Percentiles rank a stretch among this genome's conserved stretches.
Evolutionary conservation across 2,888 invertebrate species (phyloP).

Genomic region (Amorpha juglandis): DNA sequence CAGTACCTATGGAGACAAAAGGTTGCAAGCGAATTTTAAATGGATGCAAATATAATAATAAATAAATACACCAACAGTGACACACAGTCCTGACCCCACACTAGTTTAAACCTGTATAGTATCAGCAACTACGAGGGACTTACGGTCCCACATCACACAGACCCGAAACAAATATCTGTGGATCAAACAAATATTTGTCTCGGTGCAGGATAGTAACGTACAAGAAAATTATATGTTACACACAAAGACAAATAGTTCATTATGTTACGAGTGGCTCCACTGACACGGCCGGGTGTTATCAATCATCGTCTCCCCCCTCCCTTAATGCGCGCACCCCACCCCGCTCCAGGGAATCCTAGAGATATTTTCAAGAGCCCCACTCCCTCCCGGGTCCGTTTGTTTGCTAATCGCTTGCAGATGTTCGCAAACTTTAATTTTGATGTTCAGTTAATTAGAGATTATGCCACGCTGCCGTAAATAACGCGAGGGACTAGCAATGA

Average conservation of each 20-base stretch:
- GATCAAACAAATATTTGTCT: too few relatives aligned
- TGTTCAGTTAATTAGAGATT: conserved; percentile 47
- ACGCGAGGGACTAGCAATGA: neutral
- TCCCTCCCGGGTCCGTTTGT: conserved; percentile 38
- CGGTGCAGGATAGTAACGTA: too few relatives aligned
- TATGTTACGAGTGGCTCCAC: conserved; percentile 21
- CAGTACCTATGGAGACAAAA: too few relatives aligned
- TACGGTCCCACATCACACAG: too few relatives aligned
- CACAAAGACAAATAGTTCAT: conserved; percentile 7
- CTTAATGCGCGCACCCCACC: conserved; percentile 25
- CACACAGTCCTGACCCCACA: too few relatives aligned
- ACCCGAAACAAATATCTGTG: too few relatives aligned
- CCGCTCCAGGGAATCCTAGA: conserved; percentile 14
- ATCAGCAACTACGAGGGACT: too few relatives aligned
- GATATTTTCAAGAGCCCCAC: conserved; percentile 26
- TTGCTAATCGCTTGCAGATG: conserved; percentile 46
- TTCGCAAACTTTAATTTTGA: conserved; percentile 44
- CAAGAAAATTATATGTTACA: neutral
- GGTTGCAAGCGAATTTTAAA: too few relatives aligned
- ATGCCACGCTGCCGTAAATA: conserved; percentile 36
- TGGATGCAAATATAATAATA: too few relatives aligned
- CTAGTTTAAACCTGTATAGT: too few relatives aligned
- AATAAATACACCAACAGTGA: too few relatives aligned
- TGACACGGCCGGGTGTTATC: conserved; percentile 42
- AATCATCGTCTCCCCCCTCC: conserved; percentile 48